These are phyloP conservation scores for Crotalus helleri DNA, from an alignment of 2,113 vertebrate species.

Conservation along the genomic window DNA sequence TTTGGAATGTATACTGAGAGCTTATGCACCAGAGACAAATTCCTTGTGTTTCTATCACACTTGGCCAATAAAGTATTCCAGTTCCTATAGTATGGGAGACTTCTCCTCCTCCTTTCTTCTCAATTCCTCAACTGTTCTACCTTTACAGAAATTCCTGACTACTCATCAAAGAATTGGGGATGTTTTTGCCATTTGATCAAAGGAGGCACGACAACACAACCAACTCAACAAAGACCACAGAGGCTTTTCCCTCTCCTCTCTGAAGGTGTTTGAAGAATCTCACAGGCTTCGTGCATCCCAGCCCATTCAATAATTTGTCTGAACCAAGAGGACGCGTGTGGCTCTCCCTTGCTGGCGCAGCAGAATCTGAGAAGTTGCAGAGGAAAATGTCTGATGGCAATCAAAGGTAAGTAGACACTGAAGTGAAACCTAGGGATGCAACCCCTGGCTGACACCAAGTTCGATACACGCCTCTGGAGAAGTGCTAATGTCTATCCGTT, in stretches of 20 bases:
- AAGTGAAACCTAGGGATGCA: neutral
- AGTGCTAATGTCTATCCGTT: conserved; percentile 7
- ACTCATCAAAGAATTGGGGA: neutral
- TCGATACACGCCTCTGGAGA: neutral
- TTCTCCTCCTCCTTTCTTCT: neutral
- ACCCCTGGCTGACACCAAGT: conserved; percentile 17
- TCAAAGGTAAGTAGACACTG: conserved; percentile 12
- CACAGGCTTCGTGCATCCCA: neutral
- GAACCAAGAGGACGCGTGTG: neutral
- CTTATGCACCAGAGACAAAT: too few relatives aligned
- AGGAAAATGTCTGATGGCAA: conserved; percentile 9
- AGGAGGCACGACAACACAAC: neutral
- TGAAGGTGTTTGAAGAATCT: neutral
- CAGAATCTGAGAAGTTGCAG: neutral
- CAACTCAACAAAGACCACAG: neutral
- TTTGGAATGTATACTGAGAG: too few relatives aligned
- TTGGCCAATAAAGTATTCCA: too few relatives aligned
- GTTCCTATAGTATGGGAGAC: neutral
- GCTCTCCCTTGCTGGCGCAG: neutral
- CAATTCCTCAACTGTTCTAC: neutral
- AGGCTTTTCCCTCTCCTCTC: neutral
- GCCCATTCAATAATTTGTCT: conserved; percentile 23
- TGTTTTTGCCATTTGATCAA: neutral
- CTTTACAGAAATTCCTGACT: too few relatives aligned
- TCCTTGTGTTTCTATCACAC: too few relatives aligned